A percentile compares a stretch with the other conserved stretches of the same genome.
phyloP scores from a whole-genome alignment of 2,888 invertebrate genomes.

The Oegoconia quadripuncta region DNA sequence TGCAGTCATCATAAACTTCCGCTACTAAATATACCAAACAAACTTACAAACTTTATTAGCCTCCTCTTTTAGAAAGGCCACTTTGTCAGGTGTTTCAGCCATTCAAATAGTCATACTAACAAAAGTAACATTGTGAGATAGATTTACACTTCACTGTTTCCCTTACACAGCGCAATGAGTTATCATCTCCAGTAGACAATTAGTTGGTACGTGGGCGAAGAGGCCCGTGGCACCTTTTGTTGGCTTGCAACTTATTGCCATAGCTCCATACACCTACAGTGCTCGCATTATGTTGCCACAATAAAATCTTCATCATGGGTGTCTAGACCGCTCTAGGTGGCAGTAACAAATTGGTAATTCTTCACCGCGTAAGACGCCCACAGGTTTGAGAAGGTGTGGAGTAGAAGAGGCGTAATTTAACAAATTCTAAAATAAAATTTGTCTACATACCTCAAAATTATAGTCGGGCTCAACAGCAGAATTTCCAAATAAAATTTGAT shows the following conservation, averaged over 20 bases:
- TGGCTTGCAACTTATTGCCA: conserved; percentile 53
- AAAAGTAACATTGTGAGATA: background rate
- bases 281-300: conserved; percentile 46
- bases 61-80: no score
- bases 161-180: conserved; percentile 34
- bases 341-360: conserved; percentile 69
- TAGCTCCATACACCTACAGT: conserved; percentile 48
- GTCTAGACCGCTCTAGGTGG: conserved; percentile 39
- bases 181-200: conserved; percentile 47
- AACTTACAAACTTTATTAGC: no score
- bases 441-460: no score
- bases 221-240: conserved; percentile 49
- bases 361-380: conserved; percentile 56
- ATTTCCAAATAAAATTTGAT: no score
- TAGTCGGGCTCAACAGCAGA: no score
- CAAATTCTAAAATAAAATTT: no score
- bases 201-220: conserved; percentile 47
- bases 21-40: no score
- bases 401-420: background rate
- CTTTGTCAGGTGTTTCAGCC: no score
- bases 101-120: no score
- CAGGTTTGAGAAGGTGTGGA: conserved; percentile 21
- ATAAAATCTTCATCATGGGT: conserved; percentile 65
- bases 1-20: no score
- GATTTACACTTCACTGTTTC: conserved; percentile 11